These are phyloP conservation scores for Meteorus colon DNA, from an alignment of 2,888 invertebrate genomes.

Conservation along the genomic window DNA sequence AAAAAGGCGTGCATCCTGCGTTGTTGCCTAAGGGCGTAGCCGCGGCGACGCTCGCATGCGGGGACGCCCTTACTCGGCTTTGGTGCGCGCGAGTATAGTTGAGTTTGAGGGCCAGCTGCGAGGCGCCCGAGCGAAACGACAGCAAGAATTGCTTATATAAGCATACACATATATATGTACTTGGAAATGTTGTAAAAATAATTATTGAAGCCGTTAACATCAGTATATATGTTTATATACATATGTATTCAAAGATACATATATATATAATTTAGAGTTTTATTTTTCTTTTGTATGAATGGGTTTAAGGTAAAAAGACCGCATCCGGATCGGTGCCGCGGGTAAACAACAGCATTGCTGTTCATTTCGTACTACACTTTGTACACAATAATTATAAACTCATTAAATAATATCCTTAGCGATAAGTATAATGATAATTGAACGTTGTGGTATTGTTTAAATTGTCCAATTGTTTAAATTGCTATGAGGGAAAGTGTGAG, in stretches of 20 bases:
- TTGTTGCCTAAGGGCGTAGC: constrained; percentile 61
- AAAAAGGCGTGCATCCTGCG: constrained; percentile 66
- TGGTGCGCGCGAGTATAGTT: constrained; percentile 47
- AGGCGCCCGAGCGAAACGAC: constrained; percentile 71
- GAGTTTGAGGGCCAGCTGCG: constrained; percentile 69
- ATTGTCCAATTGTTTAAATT: background rate
- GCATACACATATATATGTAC: constrained; percentile 57
- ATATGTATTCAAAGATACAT: background rate
- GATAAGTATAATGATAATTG: background rate
- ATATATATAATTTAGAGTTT: background rate
- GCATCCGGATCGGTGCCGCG: constrained; percentile 34
- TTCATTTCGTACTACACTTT: background rate
- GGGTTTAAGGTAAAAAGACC: constrained; percentile 40
- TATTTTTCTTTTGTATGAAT: background rate
- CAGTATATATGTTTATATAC: constrained; percentile 45
- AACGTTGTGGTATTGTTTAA: constrained; percentile 2
- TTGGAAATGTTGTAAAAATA: constrained; percentile 74
- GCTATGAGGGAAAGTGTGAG: background rate
- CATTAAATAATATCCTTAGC: background rate
- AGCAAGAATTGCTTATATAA: constrained; percentile 63
- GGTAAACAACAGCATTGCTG: background rate
- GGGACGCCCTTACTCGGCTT: constrained; percentile 62
- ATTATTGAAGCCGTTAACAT: constrained; percentile 72
- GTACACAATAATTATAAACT: background rate
- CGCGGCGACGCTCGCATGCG: constrained; percentile 49